Conservation (phyloP, 2,797 vertebrate genomes). For the Cyprinodon diabolis region DNA sequence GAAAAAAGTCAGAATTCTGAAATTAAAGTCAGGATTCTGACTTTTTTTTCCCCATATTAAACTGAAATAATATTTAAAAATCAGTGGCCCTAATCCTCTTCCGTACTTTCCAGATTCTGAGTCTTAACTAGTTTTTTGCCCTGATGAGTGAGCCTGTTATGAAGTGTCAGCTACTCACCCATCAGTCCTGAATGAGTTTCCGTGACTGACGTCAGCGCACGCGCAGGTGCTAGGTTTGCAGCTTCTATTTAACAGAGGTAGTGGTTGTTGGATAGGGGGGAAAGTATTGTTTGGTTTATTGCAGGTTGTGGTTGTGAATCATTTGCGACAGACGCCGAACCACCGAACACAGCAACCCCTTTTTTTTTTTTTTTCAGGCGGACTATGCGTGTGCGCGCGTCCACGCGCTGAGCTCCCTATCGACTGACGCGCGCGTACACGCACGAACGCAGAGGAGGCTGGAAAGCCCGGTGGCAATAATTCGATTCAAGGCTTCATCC, state of each 20-base stretch:
- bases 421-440: constrained; percentile 42
- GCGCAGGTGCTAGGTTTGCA: constrained; percentile 71
- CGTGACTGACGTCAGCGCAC: constrained; percentile 63
- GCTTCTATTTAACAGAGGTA: constrained; percentile 12
- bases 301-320: constrained; percentile 37
- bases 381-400: constrained; percentile 1
- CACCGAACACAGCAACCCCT: constrained; percentile 52
- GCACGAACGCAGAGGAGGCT: constrained; percentile 56
- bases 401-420: constrained; percentile 38
- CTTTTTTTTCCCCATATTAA: no score
- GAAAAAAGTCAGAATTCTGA: no score
- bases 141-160: not conserved
- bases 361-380: constrained; percentile 20
- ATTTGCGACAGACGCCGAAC: constrained; percentile 35
- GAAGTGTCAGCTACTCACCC: constrained; percentile 19
- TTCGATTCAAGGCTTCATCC: constrained; percentile 63
- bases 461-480: constrained; percentile 67
- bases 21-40: no score
- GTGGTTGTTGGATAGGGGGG: not conserved
- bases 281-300: constrained; percentile 21
- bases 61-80: no score
- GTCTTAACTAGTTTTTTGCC: not conserved
- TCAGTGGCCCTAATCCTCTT: no score
- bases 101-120: not conserved
- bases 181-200: constrained; percentile 54